Evolutionary conservation across 2,113 vertebrate genomes (phyloP), one percentile per base, ranked within the genome.

Genomic region (Atherinomorus stipes): DNA sequence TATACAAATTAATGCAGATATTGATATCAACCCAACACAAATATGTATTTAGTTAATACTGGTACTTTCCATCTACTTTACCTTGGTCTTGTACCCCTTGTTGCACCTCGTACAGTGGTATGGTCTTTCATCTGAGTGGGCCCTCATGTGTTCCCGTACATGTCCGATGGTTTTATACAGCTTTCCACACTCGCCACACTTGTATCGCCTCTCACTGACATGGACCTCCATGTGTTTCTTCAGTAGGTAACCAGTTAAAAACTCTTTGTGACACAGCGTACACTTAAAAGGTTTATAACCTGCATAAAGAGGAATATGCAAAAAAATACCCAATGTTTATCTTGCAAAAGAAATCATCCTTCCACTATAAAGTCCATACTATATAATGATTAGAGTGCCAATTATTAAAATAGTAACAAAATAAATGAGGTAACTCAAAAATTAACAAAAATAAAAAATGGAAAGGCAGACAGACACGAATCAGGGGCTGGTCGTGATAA

Each of bases 11-110:
- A 54, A 1, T 49, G n/a, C 7, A 28, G 18, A 15, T 26, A 9
- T 4, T 7, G 28, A 21, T 1, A n/a, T 7, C 7, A 28, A 21
- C 7, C 12, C 1, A 2, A 19, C 9, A 19, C 19, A 56, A 34
- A 38, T 37, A 31, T 3, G 42, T 66, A 1, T 59, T 13, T 1
- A 42, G 11, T 23, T 2, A 21, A 12, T 4, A 21, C 18, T n/a
- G n/a, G 16, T 21, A 16, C 26, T 34, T 10, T 3, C 12, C 19
- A n/a, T 1, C 34, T 10, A 34, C 51, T 50, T 86, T 60, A 99
- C 98, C 96, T 98, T 99, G 15, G 98, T 99, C 85, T 99, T 99
- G 90, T 99, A 99, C 25, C 95, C 94, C 86, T 98, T 99, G 90
- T 95, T 95, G 9, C 98, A 99, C 73, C 95, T 93, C 1, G 90